A percentile compares a stretch with the other conserved stretches of the same genome.
phyloP scores from a whole-genome alignment of 2,113 vertebrate species.

The Spea bombifrons region DNA sequence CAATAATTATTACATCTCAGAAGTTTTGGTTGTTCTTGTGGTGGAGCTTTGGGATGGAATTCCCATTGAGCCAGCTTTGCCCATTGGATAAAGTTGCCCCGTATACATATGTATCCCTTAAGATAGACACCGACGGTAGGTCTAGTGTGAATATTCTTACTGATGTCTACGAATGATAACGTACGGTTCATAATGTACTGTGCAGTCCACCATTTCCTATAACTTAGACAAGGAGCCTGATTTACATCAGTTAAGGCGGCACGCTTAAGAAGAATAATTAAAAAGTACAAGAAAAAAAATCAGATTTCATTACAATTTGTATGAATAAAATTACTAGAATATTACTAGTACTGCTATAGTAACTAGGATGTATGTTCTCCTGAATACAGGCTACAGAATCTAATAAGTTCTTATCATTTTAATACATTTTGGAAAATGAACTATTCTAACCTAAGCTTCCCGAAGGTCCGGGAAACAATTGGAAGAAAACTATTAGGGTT shows the following conservation, averaged over 20 bases:
- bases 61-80: no score
- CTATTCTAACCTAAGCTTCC: background rate
- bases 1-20: no score
- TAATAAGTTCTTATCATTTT: background rate
- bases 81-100: no score
- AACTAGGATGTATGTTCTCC: background rate
- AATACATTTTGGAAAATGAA: background rate
- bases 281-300: slow-evolving; percentile 9
- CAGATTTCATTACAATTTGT: slow-evolving; percentile 7
- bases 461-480: background rate
- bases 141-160: background rate
- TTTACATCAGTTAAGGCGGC: background rate
- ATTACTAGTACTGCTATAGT: slow-evolving; percentile 7
- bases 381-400: slow-evolving; percentile 23
- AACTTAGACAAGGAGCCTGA: background rate
- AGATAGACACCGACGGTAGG: no score
- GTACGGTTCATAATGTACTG: background rate
- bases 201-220: background rate
- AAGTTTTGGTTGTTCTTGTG: no score
- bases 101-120: no score
- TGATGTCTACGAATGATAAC: no score
- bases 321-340: slow-evolving; percentile 6
- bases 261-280: slow-evolving; percentile 1
- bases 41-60: no score
- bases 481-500: background rate